Evolutionary conservation across 2,797 vertebrate genomes (phyloP).

Genomic region (Pseudomugil tenellus): DNA sequence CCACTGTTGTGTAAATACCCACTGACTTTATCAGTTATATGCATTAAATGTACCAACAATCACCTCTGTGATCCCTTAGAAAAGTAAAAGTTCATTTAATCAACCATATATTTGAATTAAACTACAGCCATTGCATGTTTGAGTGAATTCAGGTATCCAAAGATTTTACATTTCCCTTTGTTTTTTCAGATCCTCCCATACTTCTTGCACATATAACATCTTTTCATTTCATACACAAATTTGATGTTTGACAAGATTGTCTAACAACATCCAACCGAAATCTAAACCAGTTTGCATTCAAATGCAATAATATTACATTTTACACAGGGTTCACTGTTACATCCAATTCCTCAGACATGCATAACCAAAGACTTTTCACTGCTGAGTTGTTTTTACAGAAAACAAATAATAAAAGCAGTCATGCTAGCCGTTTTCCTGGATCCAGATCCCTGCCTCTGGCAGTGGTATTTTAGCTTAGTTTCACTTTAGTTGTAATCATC

Average conservation of each 20-base stretch:
- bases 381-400: background rate
- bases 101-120: background rate
- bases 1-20: background rate
- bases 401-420: background rate
- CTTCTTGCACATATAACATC: too few species aligned
- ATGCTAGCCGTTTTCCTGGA: background rate
- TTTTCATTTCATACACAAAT: too few species aligned
- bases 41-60: background rate
- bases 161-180: too few species aligned
- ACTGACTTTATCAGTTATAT: background rate
- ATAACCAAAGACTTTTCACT: too few species aligned
- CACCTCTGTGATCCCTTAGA: background rate
- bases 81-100: background rate
- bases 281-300: too few species aligned
- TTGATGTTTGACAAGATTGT: too few species aligned
- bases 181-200: too few species aligned
- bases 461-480: background rate
- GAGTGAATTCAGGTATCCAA: background rate
- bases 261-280: too few species aligned
- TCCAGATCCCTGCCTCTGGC: background rate
- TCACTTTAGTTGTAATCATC: background rate
- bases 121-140: background rate
- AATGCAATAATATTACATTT: too few species aligned
- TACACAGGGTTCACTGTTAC: too few species aligned
- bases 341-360: too few species aligned